Conservation (phyloP, 1,140 invertebrate genomes). For the Maconellicoccus hirsutus region DNA sequence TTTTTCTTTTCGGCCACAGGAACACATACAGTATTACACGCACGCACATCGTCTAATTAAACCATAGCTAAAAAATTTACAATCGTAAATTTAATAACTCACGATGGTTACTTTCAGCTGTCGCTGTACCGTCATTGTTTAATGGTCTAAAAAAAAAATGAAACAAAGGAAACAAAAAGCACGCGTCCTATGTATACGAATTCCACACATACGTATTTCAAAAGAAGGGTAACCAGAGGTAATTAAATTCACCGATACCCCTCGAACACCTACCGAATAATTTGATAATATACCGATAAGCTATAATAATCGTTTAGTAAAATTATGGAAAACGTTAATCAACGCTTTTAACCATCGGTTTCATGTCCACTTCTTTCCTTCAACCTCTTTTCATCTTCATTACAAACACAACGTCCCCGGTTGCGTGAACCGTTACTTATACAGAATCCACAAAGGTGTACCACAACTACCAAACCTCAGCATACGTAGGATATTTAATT, state of each 20-base stretch:
- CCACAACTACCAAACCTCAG: no score
- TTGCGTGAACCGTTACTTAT: no score
- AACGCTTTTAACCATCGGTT: not conserved
- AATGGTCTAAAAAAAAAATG: not conserved
- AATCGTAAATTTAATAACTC: slow-evolving; percentile 1
- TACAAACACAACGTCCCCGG: no score
- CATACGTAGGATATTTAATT: no score
- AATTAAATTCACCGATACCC: slow-evolving; percentile 10
- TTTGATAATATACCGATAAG: slow-evolving; percentile 12
- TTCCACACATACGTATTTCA: not conserved
- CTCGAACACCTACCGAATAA: not conserved
- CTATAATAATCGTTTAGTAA: slow-evolving; percentile 6
- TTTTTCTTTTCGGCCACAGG: no score
- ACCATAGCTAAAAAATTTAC: no score
- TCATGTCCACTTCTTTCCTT: no score
- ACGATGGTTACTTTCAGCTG: not conserved
- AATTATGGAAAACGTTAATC: slow-evolving; percentile 9
- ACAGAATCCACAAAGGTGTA: no score
- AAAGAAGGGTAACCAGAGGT: not conserved
- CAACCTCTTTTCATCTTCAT: no score
- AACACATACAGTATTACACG: no score
- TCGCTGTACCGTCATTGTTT: not conserved
- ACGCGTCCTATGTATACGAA: not conserved
- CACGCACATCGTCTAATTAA: not conserved
- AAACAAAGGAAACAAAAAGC: not conserved